Conservation (phyloP, 2,888 invertebrate species). For the Ormyrus labotus region DNA sequence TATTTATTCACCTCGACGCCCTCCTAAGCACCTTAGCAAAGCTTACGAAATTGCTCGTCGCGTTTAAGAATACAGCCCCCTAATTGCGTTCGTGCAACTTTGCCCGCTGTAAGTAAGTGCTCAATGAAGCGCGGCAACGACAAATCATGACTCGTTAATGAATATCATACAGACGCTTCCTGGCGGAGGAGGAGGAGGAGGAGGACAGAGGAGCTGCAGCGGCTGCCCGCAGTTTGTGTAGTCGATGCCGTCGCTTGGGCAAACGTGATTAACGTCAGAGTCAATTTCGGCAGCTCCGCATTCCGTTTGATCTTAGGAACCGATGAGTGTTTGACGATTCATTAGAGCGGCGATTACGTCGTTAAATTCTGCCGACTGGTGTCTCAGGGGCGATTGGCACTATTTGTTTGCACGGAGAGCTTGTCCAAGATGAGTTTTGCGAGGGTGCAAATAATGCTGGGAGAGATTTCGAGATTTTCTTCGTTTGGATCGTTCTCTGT, state of each 20-base stretch:
- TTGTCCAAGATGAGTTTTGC: too few species aligned
- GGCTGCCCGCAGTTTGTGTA: conserved; percentile 27
- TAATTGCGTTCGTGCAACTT: conserved; percentile 15
- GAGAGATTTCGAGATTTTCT: too few species aligned
- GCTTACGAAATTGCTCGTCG: background rate
- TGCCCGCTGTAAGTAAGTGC: conserved; percentile 13
- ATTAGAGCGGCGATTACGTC: conserved; percentile 63
- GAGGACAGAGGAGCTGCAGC: background rate
- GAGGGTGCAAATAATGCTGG: too few species aligned
- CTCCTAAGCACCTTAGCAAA: too few species aligned
- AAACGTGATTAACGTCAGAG: conserved; percentile 63
- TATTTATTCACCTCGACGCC: too few species aligned
- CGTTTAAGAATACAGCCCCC: background rate
- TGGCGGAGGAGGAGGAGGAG: background rate
- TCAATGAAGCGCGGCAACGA: conserved; percentile 11
- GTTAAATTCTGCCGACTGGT: conserved; percentile 40
- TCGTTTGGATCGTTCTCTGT: too few species aligned
- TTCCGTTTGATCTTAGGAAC: conserved; percentile 68
- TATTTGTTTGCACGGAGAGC: too few species aligned
- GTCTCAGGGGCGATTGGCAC: too few species aligned
- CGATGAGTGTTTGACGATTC: conserved; percentile 68
- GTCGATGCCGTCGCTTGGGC: conserved; percentile 35
- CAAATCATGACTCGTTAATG: conserved; percentile 47
- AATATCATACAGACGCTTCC: conserved; percentile 14
- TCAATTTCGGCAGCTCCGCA: conserved; percentile 62